These are phyloP conservation scores for Raillietiella orientalis DNA, from an alignment of 2,888 invertebrate genomes.

Conservation along the genomic window DNA sequence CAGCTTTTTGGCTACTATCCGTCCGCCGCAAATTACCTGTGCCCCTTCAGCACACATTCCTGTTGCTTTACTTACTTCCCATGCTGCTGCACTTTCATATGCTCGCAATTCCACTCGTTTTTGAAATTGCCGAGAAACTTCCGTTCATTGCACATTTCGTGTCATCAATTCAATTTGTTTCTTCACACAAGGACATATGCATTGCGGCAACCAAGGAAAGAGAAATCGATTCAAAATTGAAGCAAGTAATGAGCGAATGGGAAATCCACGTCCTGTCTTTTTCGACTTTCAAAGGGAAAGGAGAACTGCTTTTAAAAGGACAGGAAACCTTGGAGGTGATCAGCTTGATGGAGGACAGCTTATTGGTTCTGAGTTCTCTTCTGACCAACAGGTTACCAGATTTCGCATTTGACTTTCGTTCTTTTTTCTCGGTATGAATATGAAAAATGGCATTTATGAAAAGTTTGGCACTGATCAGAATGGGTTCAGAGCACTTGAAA, in stretches of 20 bases:
- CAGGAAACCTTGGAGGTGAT: conserved; percentile 40
- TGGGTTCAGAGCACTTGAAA: too few relatives aligned
- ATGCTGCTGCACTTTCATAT: too few relatives aligned
- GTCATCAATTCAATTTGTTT: not conserved
- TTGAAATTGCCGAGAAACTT: too few relatives aligned
- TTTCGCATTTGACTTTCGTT: not conserved
- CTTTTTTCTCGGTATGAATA: not conserved
- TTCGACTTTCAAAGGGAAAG: conserved; percentile 38
- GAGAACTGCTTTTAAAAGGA: conserved; percentile 44
- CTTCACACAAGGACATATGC: conserved; percentile 32
- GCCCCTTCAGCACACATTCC: too few relatives aligned
- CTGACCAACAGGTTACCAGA: conserved; percentile 36
- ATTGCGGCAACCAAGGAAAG: conserved; percentile 63
- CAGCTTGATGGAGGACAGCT: conserved; percentile 40
- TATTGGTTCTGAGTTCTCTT: conserved; percentile 55
- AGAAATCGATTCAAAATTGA: conserved; percentile 61
- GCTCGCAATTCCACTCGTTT: too few relatives aligned
- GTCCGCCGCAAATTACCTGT: too few relatives aligned
- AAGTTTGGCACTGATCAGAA: not conserved
- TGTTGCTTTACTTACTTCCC: too few relatives aligned
- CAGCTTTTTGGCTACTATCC: too few relatives aligned
- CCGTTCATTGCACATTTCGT: not conserved
- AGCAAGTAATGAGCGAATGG: conserved; percentile 49
- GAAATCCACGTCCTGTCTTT: conserved; percentile 33
- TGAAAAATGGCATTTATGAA: not conserved